Base-by-base conservation (phyloP, 2,888 invertebrate genomes). In the Graphium colonna region DNA sequence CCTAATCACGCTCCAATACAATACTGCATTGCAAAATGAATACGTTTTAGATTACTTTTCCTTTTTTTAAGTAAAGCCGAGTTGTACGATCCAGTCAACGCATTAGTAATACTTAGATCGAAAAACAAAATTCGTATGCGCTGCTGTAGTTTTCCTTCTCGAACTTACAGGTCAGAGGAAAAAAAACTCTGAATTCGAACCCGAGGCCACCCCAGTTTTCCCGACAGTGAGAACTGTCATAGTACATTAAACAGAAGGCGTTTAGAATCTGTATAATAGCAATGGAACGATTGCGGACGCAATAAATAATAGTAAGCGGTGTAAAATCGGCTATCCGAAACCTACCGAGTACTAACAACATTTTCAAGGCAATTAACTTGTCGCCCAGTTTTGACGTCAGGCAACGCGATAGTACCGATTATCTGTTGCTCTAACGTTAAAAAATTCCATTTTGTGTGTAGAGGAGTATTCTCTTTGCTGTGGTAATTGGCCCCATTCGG, bases 401-500 rank as follows among this genome's bases (percentile, higher is more conserved):
- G 17, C 36, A 13, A 12, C 13, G 5, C 21, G 36, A 12, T 9
- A 17, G 17, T n/a, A n/a, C 9, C 28, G 7, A 36, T 36, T 31
- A 31, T 9, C 10, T 9, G 31, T 13, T 36, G n/a, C n/a, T 10
- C 33, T 36, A 13, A 17, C 47, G 36, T 47, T 51, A 36, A 39
- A 53, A 58, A 57, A 21, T n/a, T n/a, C 51, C 56, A 51, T 51
- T 54, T 2, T 21, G 36, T 12, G 36, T n/a, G n/a, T n/a, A n/a
- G n/a, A n/a, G 36, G 12, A 1, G 56, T 57, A 55, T 3, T 21
- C 51, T 55, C 49, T 56, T 53, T 55, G 41, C 49, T 43, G 15
- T 51, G 57, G 56, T 77, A 83, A 83, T 82, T 81, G 79, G 74
- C 66, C 75, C 72, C 67, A 77, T 83, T 83, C 69, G 69, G 64